Conservation (phyloP, 2,797 vertebrate species). For the Melanotaenia trifasciata region DNA sequence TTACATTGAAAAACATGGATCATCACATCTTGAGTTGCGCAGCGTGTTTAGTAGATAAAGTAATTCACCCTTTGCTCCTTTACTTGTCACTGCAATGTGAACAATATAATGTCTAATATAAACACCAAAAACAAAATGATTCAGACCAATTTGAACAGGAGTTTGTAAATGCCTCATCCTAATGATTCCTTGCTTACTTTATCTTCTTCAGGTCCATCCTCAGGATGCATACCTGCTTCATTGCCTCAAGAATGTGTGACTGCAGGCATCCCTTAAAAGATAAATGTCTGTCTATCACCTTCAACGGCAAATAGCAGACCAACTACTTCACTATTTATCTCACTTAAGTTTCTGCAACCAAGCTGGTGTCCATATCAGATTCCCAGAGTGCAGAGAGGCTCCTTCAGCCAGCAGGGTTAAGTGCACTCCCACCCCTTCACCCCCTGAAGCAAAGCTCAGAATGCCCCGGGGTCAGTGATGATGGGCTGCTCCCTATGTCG, state of each 20-base stretch:
- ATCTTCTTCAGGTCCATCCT: conserved; percentile 51
- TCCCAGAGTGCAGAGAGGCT: conserved; percentile 65
- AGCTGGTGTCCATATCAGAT: conserved; percentile 75
- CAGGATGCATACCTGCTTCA: conserved; percentile 54
- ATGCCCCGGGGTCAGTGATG: conserved; percentile 76
- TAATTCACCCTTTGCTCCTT: background rate
- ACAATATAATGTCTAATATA: background rate
- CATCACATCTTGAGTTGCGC: background rate
- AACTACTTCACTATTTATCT: conserved; percentile 80
- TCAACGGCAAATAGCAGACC: conserved; percentile 66
- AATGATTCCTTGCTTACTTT: conserved; percentile 25
- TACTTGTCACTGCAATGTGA: background rate
- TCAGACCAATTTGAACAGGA: background rate
- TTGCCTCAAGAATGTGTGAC: conserved; percentile 54
- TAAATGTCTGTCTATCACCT: conserved; percentile 74
- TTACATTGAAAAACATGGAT: background rate
- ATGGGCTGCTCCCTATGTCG: conserved; percentile 72
- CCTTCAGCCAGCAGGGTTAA: conserved; percentile 76
- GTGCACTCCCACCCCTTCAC: conserved; percentile 73
- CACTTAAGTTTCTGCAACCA: conserved; percentile 78
- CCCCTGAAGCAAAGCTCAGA: conserved; percentile 75
- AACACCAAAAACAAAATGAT: background rate
- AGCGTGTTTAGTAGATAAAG: background rate
- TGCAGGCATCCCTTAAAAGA: conserved; percentile 59
- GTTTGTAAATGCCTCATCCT: background rate